Evolutionary conservation across 1,140 invertebrate species (phyloP).

Genomic region (Colletes gigas): DNA sequence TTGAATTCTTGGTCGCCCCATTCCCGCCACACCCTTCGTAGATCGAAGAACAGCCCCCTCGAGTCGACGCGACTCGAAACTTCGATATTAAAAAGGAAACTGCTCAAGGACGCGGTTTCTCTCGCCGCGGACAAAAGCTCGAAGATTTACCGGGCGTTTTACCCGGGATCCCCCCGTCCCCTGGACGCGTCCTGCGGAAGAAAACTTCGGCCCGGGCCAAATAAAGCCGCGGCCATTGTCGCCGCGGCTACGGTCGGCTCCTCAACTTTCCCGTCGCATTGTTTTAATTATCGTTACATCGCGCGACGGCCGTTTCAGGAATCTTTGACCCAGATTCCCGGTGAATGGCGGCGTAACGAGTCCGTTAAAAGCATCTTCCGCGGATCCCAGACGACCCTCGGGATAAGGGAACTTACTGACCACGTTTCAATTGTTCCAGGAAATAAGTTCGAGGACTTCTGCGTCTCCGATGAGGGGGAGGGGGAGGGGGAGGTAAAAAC

Average conservation of each 20-base stretch:
- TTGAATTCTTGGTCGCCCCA: no score
- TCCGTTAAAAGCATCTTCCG: slow-evolving; percentile 23
- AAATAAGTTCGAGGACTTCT: slow-evolving; percentile 29
- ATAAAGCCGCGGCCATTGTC: neutral
- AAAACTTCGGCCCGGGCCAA: neutral
- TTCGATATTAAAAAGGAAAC: no score
- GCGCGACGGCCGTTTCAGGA: slow-evolving; percentile 12
- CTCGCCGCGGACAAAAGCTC: neutral
- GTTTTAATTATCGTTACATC: slow-evolving; percentile 48
- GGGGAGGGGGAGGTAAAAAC: no score
- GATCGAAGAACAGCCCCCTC: no score
- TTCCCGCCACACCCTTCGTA: no score
- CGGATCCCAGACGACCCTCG: neutral
- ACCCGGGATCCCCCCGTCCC: no score
- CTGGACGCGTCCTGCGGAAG: no score
- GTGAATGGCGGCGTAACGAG: slow-evolving; percentile 11
- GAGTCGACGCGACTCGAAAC: no score
- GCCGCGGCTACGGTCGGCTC: neutral
- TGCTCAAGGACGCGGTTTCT: neutral
- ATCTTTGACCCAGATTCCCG: slow-evolving; percentile 42
- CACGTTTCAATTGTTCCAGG: slow-evolving; percentile 34
- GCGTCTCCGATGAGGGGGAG: no score
- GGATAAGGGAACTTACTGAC: slow-evolving; percentile 17
- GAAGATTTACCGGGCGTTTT: neutral
- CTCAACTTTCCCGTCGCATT: slow-evolving; percentile 38